These are phyloP conservation scores for Psophia crepitans DNA, from an alignment of 2,113 vertebrate genomes.

Conservation along the genomic window DNA sequence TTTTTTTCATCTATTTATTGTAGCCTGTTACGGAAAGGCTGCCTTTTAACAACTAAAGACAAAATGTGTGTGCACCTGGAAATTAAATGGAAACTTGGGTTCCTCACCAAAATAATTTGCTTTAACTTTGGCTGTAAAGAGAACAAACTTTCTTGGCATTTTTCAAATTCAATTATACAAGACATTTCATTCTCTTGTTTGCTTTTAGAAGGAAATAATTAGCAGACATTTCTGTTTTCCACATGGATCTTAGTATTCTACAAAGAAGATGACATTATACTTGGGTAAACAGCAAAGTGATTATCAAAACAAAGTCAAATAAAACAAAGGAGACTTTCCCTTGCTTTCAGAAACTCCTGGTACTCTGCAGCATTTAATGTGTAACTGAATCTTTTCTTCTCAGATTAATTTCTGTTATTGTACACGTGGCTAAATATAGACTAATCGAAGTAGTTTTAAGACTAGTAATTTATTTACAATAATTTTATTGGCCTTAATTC, in stretches of 20 bases:
- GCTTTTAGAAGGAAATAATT: conserved; percentile 66
- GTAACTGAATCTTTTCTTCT: conserved; percentile 33
- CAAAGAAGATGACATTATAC: conserved; percentile 54
- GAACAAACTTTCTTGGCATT: conserved; percentile 18
- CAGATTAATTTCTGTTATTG: conserved; percentile 2
- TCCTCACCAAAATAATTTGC: conserved; percentile 15
- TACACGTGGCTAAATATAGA: not conserved
- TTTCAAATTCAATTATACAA: conserved; percentile 68
- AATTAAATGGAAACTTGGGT: not conserved
- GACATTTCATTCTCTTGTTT: conserved; percentile 51
- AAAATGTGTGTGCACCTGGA: not conserved
- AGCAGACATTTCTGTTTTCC: conserved; percentile 63
- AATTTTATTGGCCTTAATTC: conserved; percentile 53
- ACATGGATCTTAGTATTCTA: conserved; percentile 52
- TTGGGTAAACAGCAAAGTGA: conserved; percentile 43
- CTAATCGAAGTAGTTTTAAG: not conserved
- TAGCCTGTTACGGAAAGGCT: not conserved
- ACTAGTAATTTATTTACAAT: conserved; percentile 14
- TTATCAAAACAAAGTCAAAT: conserved; percentile 61
- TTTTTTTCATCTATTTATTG: not conserved
- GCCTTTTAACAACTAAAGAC: not conserved
- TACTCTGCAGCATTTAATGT: not conserved
- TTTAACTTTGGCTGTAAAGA: conserved; percentile 27
- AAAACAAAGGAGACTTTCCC: conserved; percentile 10
- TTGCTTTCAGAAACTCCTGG: conserved; percentile 20